Percentiles rank a stretch among this genome's conserved stretches.
Evolutionary conservation across 1,140 invertebrate species (phyloP).

Genomic region (Cotesia typhae): DNA sequence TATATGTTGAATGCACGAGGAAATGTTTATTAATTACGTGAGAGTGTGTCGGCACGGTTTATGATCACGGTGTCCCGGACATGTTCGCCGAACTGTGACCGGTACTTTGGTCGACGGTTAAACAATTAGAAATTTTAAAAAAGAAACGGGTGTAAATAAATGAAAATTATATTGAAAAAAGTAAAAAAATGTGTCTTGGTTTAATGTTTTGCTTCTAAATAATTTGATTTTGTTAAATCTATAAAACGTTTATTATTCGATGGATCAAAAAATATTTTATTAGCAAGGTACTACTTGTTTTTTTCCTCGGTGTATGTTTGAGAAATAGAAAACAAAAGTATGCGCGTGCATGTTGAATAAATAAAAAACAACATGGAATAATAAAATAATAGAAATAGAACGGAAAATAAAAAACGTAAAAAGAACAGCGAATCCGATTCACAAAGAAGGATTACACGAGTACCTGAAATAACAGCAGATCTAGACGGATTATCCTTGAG

Average conservation of each 20-base stretch:
- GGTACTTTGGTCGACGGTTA: constrained; percentile 3
- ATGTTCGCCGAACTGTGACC: constrained; percentile 30
- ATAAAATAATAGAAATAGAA: constrained; percentile 14
- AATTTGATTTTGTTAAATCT: constrained; percentile 5
- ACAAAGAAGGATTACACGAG: constrained; percentile 30
- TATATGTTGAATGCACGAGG: constrained; percentile 14
- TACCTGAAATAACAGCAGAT: constrained; percentile 37
- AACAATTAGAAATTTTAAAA: too few relatives aligned
- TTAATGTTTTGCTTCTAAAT: background rate
- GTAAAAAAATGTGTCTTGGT: constrained; percentile 17
- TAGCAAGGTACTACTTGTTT: too few relatives aligned
- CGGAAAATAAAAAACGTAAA: background rate
- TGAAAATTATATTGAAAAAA: background rate
- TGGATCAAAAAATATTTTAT: too few relatives aligned
- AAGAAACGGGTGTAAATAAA: too few relatives aligned
- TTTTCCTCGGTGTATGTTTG: too few relatives aligned
- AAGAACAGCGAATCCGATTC: constrained; percentile 23
- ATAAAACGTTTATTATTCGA: background rate
- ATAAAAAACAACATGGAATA: background rate
- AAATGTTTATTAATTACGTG: constrained; percentile 37
- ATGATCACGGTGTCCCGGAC: constrained; percentile 18
- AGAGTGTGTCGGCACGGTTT: constrained; percentile 25
- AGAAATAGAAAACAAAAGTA: too few relatives aligned
- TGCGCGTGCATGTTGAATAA: background rate
- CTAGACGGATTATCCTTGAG: constrained; percentile 30